phyloP scores from a whole-genome alignment of 2,888 invertebrate species.

The Xylota sylvarum region DNA sequence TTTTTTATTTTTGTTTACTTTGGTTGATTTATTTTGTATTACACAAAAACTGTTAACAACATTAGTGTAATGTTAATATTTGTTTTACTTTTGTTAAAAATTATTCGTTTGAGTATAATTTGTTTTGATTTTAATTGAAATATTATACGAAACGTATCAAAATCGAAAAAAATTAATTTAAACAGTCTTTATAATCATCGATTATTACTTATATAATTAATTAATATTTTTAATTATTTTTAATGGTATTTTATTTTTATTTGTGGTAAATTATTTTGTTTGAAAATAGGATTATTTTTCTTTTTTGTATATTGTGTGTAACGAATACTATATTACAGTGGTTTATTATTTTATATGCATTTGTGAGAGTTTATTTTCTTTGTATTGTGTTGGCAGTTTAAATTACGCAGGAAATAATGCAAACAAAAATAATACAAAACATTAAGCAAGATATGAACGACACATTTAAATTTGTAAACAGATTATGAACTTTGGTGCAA shows the following conservation, averaged over 20 bases:
- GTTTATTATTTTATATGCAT: neutral
- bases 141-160: constrained; percentile 52
- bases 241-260: neutral
- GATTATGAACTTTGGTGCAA: no score
- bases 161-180: constrained; percentile 50
- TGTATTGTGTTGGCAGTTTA: constrained; percentile 24
- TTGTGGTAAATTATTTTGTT: constrained; percentile 19
- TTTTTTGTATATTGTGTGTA: constrained; percentile 1
- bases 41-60: constrained; percentile 22
- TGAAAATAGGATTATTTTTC: constrained; percentile 49
- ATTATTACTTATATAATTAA: constrained; percentile 35
- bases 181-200: constrained; percentile 68
- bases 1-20: constrained; percentile 51
- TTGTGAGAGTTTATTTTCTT: constrained; percentile 1
- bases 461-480: no score
- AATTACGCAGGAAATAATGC: neutral
- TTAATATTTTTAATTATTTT: neutral
- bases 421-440: neutral
- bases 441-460: no score
- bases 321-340: constrained; percentile 31
- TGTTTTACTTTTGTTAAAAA: constrained; percentile 7
- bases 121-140: constrained; percentile 23
- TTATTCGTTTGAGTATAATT: constrained; percentile 5
- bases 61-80: constrained; percentile 22
- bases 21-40: constrained; percentile 8